Percentiles rank a stretch among this genome's conserved stretches.
These are phyloP conservation scores for Julus scandinavius DNA, from an alignment of 2,888 invertebrate genomes.

Conservation along the genomic window DNA sequence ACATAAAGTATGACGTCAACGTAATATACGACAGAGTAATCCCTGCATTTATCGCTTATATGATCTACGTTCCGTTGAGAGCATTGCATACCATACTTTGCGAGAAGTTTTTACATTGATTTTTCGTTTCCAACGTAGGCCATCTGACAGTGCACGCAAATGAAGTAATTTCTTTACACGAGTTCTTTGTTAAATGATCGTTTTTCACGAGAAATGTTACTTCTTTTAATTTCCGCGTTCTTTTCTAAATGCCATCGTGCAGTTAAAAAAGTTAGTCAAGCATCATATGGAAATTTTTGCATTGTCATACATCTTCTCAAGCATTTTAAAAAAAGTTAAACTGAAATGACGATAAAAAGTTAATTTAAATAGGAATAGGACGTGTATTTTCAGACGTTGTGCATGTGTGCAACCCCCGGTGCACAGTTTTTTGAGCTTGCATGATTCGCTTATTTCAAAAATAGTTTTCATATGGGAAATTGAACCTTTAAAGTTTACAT, in stretches of 20 bases:
- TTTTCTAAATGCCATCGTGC: not conserved
- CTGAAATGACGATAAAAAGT: not conserved
- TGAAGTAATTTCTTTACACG: not conserved
- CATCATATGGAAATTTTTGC: not conserved
- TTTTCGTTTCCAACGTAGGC: not conserved
- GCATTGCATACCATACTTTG: not conserved
- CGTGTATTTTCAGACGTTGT: not conserved
- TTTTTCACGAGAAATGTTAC: not conserved
- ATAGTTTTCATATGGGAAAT: slow-evolving; percentile 12
- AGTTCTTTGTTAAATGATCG: not conserved
- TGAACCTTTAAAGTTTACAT: not conserved
- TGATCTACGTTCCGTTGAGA: not conserved
- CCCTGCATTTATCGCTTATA: not conserved
- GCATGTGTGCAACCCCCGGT: not conserved
- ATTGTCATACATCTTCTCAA: not conserved
- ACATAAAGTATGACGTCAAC: not conserved
- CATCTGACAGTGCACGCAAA: not conserved
- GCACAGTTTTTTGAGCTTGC: not conserved
- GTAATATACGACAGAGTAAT: not conserved
- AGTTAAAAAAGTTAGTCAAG: not conserved
- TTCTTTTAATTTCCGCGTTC: slow-evolving; percentile 19
- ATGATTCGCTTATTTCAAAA: not conserved
- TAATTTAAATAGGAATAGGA: not conserved
- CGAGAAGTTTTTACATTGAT: not conserved
- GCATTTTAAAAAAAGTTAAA: not conserved